Conservation (phyloP, 2,113 vertebrate genomes). For the Myxocyprinus asiaticus region DNA sequence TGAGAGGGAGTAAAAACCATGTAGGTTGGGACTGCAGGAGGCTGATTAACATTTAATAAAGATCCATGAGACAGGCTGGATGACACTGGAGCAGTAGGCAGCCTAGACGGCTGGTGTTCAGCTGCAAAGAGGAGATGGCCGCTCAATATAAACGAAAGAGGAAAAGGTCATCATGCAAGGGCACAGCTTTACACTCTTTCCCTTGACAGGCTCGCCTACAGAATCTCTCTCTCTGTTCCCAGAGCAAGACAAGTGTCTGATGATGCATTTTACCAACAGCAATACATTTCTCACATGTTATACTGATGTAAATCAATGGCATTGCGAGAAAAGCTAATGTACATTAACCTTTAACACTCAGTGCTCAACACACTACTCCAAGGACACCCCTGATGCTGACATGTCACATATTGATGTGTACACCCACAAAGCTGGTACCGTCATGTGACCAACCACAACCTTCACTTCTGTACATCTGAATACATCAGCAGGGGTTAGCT, state of each 20-base stretch:
- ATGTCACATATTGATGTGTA: constrained; percentile 20
- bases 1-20: constrained; percentile 3
- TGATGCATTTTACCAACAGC: constrained; percentile 12
- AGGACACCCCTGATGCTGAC: background rate
- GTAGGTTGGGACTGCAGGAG: background rate
- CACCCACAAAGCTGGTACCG: constrained; percentile 17
- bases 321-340: constrained; percentile 27
- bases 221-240: constrained; percentile 6
- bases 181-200: constrained; percentile 26
- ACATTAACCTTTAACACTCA: constrained; percentile 27
- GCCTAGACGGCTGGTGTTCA: constrained; percentile 36
- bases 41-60: constrained; percentile 44
- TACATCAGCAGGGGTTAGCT: constrained; percentile 25
- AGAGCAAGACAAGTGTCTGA: background rate
- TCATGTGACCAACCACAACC: constrained; percentile 10
- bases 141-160: constrained; percentile 40
- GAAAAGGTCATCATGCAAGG: constrained; percentile 46
- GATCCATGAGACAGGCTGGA: constrained; percentile 31
- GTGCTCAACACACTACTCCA: background rate
- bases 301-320: constrained; percentile 34
- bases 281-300: constrained; percentile 7
- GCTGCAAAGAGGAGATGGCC: constrained; percentile 17
- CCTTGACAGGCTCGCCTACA: background rate
- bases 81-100: constrained; percentile 18
- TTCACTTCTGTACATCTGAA: constrained; percentile 23